Base-by-base conservation (phyloP, 1,140 invertebrate genomes). In the Leucophenga varia region DNA sequence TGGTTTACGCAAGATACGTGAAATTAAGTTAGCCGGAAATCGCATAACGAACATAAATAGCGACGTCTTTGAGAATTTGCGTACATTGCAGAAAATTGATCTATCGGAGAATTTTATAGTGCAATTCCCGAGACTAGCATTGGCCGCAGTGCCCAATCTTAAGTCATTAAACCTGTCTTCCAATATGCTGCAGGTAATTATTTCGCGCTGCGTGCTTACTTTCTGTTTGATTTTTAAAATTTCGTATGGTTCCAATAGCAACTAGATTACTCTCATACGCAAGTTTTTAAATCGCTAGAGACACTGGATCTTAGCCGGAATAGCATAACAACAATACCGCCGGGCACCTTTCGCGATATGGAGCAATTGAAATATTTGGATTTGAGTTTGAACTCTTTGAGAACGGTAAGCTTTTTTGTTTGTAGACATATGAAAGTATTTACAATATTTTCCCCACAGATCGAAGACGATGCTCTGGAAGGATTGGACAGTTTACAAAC, bases 401-500 rank as follows among this genome's bases (percentile, higher is more conserved):
- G 91, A 63, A 92, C 90, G 51, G 89, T 93, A 80, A 81, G 59
- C 54, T 6, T 19, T 35, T 17, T 17, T n/a, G 31, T 16, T 8
- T 31, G 20, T 6, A 3, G n/a, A 0, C 2, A 22, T 13, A 2
- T 21, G 12, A 19, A 30, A 18, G 12, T n/a, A 7, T 43, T 20
- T 43, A n/a, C 16, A 32, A 28, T 1, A 9, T 25, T 40, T 30
- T 28, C 20, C 5, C 22, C 36, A 0, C 70, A 92, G 90, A 84
- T 93, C 16, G 89, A 93, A 75, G 90, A 92, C 54, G 87, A 90
- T 47, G 86, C 88, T 0, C 88, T 94, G 60, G 87, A 91, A 61
- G 90, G 90, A 2, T 73, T 95, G 38, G 80, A 82, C 16, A 87
- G 82, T 50, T 68, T 95, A 8, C 84, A 90, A 72, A 86, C 84